A percentile compares a stretch with the other conserved stretches of the same genome.
Conservation (phyloP, 2,888 invertebrate genomes). For the Agrochola macilenta region DNA sequence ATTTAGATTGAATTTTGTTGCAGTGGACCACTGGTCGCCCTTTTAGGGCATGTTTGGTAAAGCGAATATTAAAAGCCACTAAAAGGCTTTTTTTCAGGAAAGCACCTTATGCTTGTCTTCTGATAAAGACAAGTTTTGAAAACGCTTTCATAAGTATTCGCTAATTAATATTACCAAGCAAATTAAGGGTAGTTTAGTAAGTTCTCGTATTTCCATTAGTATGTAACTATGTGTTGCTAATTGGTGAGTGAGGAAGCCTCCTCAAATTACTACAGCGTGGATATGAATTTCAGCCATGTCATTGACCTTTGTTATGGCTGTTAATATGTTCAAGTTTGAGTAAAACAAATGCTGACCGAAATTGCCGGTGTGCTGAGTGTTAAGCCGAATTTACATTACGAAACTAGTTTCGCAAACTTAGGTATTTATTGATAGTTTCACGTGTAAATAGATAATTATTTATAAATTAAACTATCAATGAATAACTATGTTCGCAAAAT, state of each 20-base stretch:
- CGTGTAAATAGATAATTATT: too few relatives aligned
- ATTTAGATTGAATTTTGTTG: too few relatives aligned
- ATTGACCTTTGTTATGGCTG: neutral
- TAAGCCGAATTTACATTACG: too few relatives aligned
- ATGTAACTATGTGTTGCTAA: conserved; percentile 5
- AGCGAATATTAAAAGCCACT: neutral
- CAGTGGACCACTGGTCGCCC: too few relatives aligned
- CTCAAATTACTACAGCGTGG: conserved; percentile 3
- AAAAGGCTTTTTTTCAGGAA: neutral
- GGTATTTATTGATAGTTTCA: too few relatives aligned
- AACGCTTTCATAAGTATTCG: neutral
- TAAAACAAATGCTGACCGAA: too few relatives aligned
- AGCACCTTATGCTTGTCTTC: neutral
- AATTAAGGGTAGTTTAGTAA: conserved; percentile 2
- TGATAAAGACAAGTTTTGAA: neutral
- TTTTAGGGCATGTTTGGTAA: neutral
- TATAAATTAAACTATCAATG: too few relatives aligned
- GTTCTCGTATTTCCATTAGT: conserved; percentile 3
- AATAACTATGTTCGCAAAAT: too few relatives aligned
- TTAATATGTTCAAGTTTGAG: too few relatives aligned
- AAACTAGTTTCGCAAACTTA: too few relatives aligned
- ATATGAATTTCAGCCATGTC: conserved; percentile 4
- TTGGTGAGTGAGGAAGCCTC: conserved; percentile 9
- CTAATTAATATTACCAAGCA: conserved; percentile 6
- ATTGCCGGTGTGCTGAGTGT: too few relatives aligned